Percentiles rank a stretch among this genome's conserved stretches.
These are phyloP conservation scores for Pteromalus puparum DNA, from an alignment of 1,140 invertebrate genomes.

Conservation along the genomic window DNA sequence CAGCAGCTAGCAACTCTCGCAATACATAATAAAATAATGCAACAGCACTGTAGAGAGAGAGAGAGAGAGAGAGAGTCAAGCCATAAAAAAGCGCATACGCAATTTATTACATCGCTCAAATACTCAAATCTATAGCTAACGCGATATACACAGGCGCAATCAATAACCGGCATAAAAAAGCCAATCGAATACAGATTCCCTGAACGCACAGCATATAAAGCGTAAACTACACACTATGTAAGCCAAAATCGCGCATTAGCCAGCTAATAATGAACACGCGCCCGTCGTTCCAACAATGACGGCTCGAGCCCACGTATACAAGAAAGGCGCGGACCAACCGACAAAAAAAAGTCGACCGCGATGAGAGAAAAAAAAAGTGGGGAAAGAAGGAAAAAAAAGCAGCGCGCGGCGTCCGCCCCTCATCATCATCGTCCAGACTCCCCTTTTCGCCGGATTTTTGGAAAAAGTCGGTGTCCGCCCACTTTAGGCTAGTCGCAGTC, in stretches of 20 bases:
- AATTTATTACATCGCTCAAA: not conserved
- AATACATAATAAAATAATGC: not conserved
- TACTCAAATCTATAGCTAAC: constrained; percentile 37
- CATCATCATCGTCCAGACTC: constrained; percentile 55
- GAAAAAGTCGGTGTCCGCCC: constrained; percentile 70
- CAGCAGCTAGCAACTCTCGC: not conserved
- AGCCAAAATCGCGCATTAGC: constrained; percentile 37
- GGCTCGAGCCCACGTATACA: constrained; percentile 62
- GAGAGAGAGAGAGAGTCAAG: not conserved
- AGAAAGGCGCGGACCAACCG: constrained; percentile 2
- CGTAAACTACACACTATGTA: not conserved
- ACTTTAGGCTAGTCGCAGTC: constrained; percentile 63
- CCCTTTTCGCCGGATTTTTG: constrained; percentile 63
- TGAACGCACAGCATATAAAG: not conserved
- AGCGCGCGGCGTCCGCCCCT: constrained; percentile 24
- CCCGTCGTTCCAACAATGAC: constrained; percentile 61
- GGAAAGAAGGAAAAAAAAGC: constrained; percentile 34
- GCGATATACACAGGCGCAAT: not conserved
- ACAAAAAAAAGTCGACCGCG: constrained; percentile 34
- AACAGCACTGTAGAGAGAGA: not conserved
- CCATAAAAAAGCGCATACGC: not conserved
- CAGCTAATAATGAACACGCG: constrained; percentile 65
- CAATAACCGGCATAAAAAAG: constrained; percentile 42
- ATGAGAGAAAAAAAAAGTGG: constrained; percentile 54
- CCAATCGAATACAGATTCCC: constrained; percentile 3